Evolutionary conservation across 1,140 invertebrate species (phyloP).

Genomic region (Pentalonia nigronervosa): DNA sequence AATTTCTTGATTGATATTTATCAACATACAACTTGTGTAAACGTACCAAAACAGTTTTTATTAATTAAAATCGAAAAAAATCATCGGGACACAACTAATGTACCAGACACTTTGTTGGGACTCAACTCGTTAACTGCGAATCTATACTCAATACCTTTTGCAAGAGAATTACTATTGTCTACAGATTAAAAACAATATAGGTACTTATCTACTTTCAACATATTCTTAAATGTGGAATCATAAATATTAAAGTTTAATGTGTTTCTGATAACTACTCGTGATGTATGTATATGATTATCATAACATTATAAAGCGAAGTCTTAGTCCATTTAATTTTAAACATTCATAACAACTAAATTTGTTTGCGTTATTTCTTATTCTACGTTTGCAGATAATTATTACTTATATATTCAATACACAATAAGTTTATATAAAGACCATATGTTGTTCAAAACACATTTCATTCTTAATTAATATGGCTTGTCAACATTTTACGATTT

Average conservation of each 20-base stretch:
- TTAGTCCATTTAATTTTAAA: not conserved
- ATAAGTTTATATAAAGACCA: not conserved
- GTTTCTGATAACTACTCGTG: not conserved
- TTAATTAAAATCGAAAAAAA: no score
- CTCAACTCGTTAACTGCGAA: no score
- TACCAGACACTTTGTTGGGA: no score
- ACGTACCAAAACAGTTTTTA: no score
- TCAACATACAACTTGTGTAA: no score
- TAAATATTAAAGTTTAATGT: not conserved
- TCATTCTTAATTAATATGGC: not conserved
- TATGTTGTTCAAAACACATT: not conserved
- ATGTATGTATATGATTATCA: not conserved
- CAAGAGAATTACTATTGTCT: not conserved
- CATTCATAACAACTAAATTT: not conserved
- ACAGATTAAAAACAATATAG: not conserved
- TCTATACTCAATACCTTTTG: not conserved
- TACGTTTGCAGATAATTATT: not conserved
- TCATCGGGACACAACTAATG: no score
- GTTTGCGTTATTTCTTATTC: not conserved
- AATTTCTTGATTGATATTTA: no score
- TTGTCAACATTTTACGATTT: conserved; percentile 12
- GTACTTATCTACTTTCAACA: not conserved
- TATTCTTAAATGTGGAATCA: not conserved
- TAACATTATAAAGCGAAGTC: not conserved
- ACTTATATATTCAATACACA: not conserved